Evolutionary conservation across 2,888 invertebrate species (phyloP), one percentile per base, ranked within the genome.

Genomic region (Callyntrura guangdongensis): DNA sequence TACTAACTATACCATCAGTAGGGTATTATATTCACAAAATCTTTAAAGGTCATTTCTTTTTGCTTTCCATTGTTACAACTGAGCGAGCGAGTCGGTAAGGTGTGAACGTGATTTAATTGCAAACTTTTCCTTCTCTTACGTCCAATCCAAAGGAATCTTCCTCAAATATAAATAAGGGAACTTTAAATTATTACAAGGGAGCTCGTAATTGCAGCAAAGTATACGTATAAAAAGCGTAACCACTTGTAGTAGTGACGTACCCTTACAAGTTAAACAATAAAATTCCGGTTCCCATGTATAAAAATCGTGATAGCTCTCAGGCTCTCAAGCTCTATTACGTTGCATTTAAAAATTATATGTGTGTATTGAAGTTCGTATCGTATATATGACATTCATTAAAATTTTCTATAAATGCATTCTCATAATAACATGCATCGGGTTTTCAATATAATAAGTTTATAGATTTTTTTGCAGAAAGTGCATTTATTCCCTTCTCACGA

Each of bases 21-120:
- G n/a, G n/a, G n/a, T n/a, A n/a, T n/a, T n/a, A n/a, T n/a, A n/a
- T n/a, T n/a, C n/a, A n/a, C n/a, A n/a, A n/a, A n/a, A n/a, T n/a
- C n/a, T n/a, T 81, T 22, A 81, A 81, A 87, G 87, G 87, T 87
- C 87, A 87, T 87, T 59, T 9, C 12, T 17, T 72, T 87, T 49
- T 81, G 79, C 61, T 67, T 86, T 86, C 86, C 74, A 74, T 74
- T 86, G 27, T 45, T 64, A 72, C n/a, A n/a, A n/a, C n/a, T n/a
- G n/a, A n/a, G n/a, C n/a, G n/a, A n/a, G 22, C 17, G 59, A 85
- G 36, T 74, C 45, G 17, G 61, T 22, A 81, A 87, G 87, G 87
- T 87, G 87, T 87, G 87, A 87, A 87, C 87, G 87, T 87, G 87
- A 81, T 87, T 87, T 87, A 87, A 87, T 87, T 87, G 56, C 53